Conservation (phyloP, 2,113 vertebrate genomes). For the Megalops atlanticus region DNA sequence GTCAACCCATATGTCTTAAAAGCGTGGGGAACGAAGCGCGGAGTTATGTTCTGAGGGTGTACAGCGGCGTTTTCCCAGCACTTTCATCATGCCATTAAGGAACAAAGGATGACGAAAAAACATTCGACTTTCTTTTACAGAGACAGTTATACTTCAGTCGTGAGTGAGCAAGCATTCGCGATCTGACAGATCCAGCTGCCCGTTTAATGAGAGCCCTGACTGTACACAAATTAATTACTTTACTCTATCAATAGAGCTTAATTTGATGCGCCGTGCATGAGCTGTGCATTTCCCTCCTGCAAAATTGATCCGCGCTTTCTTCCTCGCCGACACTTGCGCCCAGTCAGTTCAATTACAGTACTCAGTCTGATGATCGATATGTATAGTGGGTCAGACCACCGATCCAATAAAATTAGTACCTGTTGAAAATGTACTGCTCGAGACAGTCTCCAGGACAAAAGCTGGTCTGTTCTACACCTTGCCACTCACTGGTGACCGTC, state of each 20-base stretch:
- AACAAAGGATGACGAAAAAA: not conserved
- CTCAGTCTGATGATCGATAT: not conserved
- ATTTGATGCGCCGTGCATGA: not conserved
- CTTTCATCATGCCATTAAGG: not conserved
- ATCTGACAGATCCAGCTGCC: not conserved
- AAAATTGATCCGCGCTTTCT: not conserved
- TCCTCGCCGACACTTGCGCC: not conserved
- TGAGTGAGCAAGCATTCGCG: too few relatives aligned
- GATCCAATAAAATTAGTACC: not conserved
- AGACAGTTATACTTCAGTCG: too few relatives aligned
- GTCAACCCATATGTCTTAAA: not conserved
- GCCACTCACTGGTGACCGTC: not conserved
- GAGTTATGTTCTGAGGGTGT: not conserved
- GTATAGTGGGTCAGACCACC: not conserved
- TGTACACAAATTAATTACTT: slow-evolving; percentile 1
- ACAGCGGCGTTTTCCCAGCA: not conserved
- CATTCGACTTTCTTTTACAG: too few relatives aligned
- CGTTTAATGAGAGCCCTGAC: not conserved
- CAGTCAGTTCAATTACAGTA: not conserved
- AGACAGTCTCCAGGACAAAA: not conserved
- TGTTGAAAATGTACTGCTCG: not conserved
- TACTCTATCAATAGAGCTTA: not conserved
- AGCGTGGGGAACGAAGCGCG: not conserved
- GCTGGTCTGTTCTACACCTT: not conserved
- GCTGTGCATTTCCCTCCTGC: slow-evolving; percentile 3